Percentiles rank a stretch among this genome's conserved stretches.
Conservation (phyloP, 1,140 invertebrate genomes). For the Helicoverpa zea region DNA sequence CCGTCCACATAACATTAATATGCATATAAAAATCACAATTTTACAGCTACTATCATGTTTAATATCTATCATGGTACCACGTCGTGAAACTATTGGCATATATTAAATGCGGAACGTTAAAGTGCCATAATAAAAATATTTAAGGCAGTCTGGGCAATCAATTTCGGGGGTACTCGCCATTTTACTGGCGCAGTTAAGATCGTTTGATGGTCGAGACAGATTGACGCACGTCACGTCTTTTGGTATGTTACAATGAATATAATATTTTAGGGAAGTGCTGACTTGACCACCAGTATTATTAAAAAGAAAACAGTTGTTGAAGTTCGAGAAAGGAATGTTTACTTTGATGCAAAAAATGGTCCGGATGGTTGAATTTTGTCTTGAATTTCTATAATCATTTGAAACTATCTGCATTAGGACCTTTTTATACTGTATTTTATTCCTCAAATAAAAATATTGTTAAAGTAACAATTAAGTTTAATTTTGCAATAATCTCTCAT, state of each 20-base stretch:
- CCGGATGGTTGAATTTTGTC: no score
- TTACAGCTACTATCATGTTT: conserved; percentile 13
- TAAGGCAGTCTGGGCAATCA: conserved; percentile 56
- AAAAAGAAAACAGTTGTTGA: background rate
- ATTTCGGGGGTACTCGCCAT: conserved; percentile 59
- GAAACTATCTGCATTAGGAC: no score
- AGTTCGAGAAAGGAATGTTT: no score
- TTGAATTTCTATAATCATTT: no score
- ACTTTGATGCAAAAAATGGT: no score
- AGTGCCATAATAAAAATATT: conserved; percentile 58
- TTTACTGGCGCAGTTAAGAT: conserved; percentile 56
- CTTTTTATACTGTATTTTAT: no score
- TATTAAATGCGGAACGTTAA: conserved; percentile 28
- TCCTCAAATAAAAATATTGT: no score
- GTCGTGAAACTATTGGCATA: conserved; percentile 25
- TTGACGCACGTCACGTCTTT: conserved; percentile 42
- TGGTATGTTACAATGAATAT: conserved; percentile 23
- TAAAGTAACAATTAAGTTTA: no score
- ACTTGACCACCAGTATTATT: background rate
- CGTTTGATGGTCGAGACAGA: conserved; percentile 55
- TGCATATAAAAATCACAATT: conserved; percentile 21
- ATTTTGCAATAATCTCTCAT: no score
- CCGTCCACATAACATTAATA: conserved; percentile 10
- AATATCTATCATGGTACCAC: background rate
- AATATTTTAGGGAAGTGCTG: background rate